Percentiles rank a stretch among this genome's conserved stretches.
phyloP scores from a whole-genome alignment of 2,113 vertebrate species.

The Tyrannus savana region DNA sequence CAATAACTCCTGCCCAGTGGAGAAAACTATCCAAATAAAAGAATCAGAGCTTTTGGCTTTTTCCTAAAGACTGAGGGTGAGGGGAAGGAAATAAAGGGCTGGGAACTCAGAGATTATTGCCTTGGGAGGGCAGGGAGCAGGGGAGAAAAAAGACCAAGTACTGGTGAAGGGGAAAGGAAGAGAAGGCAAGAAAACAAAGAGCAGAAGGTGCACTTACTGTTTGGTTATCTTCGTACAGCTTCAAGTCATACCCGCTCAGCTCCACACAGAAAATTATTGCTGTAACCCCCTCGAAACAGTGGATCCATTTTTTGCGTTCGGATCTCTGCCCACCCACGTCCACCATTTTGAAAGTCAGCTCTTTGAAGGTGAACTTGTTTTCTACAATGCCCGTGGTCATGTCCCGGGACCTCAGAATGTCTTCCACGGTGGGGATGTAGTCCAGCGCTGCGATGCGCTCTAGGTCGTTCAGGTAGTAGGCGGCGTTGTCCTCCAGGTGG shows the following conservation, averaged over 20 bases:
- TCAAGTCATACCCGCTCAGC: slow-evolving; percentile 98
- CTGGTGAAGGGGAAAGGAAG: background rate
- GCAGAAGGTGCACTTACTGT: slow-evolving; percentile 81
- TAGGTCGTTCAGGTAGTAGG: slow-evolving; percentile 97
- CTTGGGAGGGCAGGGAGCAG: background rate
- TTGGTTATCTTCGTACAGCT: slow-evolving; percentile 99
- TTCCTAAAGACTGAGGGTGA: background rate
- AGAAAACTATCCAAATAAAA: background rate
- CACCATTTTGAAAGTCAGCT: slow-evolving; percentile 99
- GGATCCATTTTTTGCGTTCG: slow-evolving; percentile 99
- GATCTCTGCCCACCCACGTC: slow-evolving; percentile 98
- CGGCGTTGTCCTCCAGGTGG: slow-evolving; percentile 97
- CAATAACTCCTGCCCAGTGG: background rate
- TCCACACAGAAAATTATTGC: slow-evolving; percentile 99
- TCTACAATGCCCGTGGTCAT: slow-evolving; percentile 99
- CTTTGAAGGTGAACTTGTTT: slow-evolving; percentile 99
- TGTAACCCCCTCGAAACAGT: slow-evolving; percentile 98
- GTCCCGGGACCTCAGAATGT: slow-evolving; percentile 97
- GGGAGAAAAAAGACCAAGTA: background rate
- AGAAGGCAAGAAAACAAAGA: background rate
- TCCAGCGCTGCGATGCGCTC: slow-evolving; percentile 93
- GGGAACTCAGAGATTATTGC: background rate
- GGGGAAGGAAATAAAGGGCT: background rate
- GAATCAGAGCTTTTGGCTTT: background rate
- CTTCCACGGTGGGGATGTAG: slow-evolving; percentile 97